Percentiles rank a stretch among this genome's conserved stretches.
Evolutionary conservation across 2,797 vertebrate species (phyloP).

Genomic region (Pipistrellus pygmaeus): DNA sequence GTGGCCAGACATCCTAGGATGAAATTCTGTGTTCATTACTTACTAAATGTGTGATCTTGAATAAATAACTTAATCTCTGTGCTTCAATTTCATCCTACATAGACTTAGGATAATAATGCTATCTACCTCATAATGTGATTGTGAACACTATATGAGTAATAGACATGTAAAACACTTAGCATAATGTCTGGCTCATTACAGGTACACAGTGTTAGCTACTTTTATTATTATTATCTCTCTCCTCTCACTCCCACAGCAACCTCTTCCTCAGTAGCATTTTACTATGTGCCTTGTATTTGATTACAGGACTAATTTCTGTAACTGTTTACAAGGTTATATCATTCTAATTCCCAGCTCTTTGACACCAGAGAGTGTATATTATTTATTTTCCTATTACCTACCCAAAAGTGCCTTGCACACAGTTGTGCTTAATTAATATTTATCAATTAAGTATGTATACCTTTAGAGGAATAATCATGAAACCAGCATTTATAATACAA

Average conservation of each 20-base stretch:
- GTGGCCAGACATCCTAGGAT: not conserved
- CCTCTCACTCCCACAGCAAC: not conserved
- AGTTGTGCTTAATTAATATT: constrained; percentile 64
- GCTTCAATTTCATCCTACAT: constrained; percentile 52
- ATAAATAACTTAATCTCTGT: constrained; percentile 45
- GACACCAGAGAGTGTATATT: constrained; percentile 48
- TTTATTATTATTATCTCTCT: not conserved
- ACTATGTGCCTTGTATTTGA: constrained; percentile 43
- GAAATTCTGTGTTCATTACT: constrained; percentile 54
- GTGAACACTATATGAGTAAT: constrained; percentile 54
- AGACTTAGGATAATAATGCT: constrained; percentile 56
- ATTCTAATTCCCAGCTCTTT: constrained; percentile 49
- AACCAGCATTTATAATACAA: constrained; percentile 78
- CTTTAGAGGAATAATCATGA: constrained; percentile 62
- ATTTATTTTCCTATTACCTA: constrained; percentile 41
- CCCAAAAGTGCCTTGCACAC: constrained; percentile 47
- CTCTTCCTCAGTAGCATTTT: constrained; percentile 39
- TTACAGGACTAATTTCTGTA: constrained; percentile 32
- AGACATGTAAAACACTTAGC: constrained; percentile 48
- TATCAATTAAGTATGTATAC: constrained; percentile 60
- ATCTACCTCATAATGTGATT: constrained; percentile 68
- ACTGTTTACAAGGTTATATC: constrained; percentile 29
- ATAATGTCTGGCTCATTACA: constrained; percentile 27
- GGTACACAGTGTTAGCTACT: constrained; percentile 42
- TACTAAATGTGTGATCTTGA: constrained; percentile 27